Percentiles rank a stretch among this genome's conserved stretches.
phyloP scores from a whole-genome alignment of 2,113 vertebrate genomes.

The Tympanuchus pallidicinctus region DNA sequence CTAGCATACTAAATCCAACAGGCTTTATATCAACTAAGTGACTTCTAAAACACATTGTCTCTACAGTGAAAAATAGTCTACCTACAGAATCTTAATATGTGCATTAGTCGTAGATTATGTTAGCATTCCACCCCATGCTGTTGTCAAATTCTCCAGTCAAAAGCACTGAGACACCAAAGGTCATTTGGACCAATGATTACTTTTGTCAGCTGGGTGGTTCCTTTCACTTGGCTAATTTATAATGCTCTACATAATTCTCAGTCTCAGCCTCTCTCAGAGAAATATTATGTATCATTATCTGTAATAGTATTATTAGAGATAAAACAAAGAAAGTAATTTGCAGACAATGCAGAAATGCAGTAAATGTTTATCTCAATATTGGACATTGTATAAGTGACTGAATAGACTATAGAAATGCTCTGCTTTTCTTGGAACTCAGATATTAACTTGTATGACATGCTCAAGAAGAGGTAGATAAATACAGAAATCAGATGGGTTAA shows the following conservation, averaged over 20 bases:
- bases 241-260: slow-evolving; percentile 42
- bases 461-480: neutral
- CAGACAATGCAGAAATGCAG: slow-evolving; percentile 10
- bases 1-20: neutral
- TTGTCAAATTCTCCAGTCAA: slow-evolving; percentile 43
- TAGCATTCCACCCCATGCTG: neutral
- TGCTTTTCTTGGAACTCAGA: neutral
- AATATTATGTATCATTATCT: slow-evolving; percentile 26
- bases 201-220: slow-evolving; percentile 55
- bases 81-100: slow-evolving; percentile 29
- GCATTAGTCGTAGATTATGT: neutral
- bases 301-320: neutral
- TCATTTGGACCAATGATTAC: slow-evolving; percentile 60
- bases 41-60: neutral
- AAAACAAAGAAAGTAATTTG: slow-evolving; percentile 14
- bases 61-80: neutral
- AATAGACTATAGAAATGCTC: neutral
- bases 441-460: neutral
- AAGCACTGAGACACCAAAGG: slow-evolving; percentile 58
- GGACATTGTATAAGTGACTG: neutral
- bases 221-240: slow-evolving; percentile 65
- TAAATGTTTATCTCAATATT: neutral
- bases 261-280: slow-evolving; percentile 22
- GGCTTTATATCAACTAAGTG: neutral
- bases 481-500: neutral